Percentiles rank a stretch among this genome's conserved stretches.
Evolutionary conservation across 2,113 vertebrate species (phyloP).

Genomic region (Hydrochoerus hydrochaeris): DNA sequence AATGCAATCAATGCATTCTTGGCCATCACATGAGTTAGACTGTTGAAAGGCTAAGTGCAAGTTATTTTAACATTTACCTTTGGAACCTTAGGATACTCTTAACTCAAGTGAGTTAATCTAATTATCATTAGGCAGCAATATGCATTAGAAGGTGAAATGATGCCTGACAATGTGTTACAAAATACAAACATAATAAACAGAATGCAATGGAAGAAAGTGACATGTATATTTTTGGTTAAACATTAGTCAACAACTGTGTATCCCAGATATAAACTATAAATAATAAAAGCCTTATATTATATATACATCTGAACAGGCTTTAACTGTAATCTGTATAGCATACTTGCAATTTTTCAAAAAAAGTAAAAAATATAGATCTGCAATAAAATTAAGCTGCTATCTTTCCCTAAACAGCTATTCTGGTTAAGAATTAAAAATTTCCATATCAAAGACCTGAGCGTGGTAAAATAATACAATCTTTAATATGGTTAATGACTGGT

Average conservation of each 20-base stretch:
- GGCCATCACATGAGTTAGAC: not conserved
- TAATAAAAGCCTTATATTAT: not conserved
- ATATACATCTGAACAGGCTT: not conserved
- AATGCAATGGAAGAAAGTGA: not conserved
- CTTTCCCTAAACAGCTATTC: not conserved
- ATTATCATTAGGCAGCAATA: not conserved
- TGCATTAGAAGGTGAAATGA: not conserved
- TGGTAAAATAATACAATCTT: slow-evolving; percentile 28
- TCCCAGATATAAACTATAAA: slow-evolving; percentile 13
- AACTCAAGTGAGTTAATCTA: not conserved
- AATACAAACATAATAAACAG: not conserved
- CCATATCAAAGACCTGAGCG: not conserved
- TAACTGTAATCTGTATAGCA: not conserved
- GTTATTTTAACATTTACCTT: slow-evolving; percentile 2
- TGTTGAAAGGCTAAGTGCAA: not conserved
- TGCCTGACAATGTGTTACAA: not conserved
- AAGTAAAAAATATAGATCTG: not conserved
- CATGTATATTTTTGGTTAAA: not conserved
- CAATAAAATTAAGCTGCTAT: slow-evolving; percentile 22
- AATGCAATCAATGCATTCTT: not conserved
- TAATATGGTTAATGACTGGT: slow-evolving; percentile 15
- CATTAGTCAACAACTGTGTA: not conserved
- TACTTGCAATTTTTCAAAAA: not conserved
- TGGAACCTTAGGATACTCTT: not conserved
- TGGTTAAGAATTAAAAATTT: slow-evolving; percentile 19